Evolutionary conservation across 2,797 vertebrate species (phyloP), one percentile per base, ranked within the genome.

Genomic region (Microctenopoma stevenorrisi): DNA sequence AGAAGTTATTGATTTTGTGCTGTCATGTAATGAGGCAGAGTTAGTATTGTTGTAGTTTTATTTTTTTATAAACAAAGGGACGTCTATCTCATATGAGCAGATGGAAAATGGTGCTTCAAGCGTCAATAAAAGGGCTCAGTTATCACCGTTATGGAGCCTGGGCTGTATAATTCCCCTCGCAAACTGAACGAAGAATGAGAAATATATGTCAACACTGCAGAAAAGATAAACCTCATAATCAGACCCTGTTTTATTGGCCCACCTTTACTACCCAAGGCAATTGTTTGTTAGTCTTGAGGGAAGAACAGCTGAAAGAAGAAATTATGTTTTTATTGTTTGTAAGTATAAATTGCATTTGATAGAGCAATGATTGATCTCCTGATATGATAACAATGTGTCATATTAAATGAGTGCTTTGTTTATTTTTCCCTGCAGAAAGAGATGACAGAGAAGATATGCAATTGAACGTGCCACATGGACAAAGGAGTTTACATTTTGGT

Each of bases 401-500:
- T 55, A n/a, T 62, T 83, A 49, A 73, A 78, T 13, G 16, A 76
- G 48, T 63, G 2, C 14, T 85, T 52, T 86, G 6, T 77, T 75
- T 82, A 22, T 85, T n/a, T 88, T 73, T 91, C 79, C 86, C 84
- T 72, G 73, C 95, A 99, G 98, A 98, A 91, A 92, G 96, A 95
- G 90, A 99, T 98, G 97, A 98, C 97, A 56, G 97, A 99, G 86
- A 95, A 94, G 69, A 99, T 98, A 89, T 99, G 98, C 88, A 95
- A 95, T 87, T 99, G 89, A 97, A 94, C 78, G 94, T 95, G 76
- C 75, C 71, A 71, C 46, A 67, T 72, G 81, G 72, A 89, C 66
- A 66, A 79, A 79, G 73, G 68, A 85, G 80, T 88, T 87, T 85
- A 78, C 76, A 79, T 75, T 83, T 52, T 65, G 78, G 80, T 13